Evolutionary conservation across 2,113 vertebrate genomes (phyloP).

Genomic region (Mesocricetus auratus): DNA sequence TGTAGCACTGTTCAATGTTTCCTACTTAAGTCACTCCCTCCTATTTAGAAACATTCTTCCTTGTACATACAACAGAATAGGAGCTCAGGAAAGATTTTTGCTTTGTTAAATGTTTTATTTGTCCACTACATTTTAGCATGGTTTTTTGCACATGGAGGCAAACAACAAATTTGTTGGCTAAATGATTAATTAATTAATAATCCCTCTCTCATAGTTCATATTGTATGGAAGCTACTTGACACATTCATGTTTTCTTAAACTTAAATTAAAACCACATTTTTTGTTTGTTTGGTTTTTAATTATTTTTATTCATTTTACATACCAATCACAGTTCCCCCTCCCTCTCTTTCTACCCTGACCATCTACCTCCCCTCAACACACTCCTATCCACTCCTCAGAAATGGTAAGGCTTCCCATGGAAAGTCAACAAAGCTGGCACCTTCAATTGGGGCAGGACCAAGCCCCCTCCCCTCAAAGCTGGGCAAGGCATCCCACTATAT

Average conservation of each 20-base stretch:
- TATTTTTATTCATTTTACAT: too few species aligned
- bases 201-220: conserved; percentile 2
- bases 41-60: not conserved
- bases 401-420: too few species aligned
- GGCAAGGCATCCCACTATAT: too few species aligned
- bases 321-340: too few species aligned
- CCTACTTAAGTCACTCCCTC: not conserved
- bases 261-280: not conserved
- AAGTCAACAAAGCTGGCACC: too few species aligned
- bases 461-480: too few species aligned
- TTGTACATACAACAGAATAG: not conserved
- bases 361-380: too few species aligned
- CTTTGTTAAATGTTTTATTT: not conserved
- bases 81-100: not conserved
- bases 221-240: not conserved
- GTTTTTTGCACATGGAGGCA: not conserved
- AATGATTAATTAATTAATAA: conserved; percentile 12
- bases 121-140: not conserved
- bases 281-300: too few species aligned
- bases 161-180: not conserved
- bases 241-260: not conserved
- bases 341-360: too few species aligned
- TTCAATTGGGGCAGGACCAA: too few species aligned
- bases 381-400: too few species aligned
- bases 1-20: not conserved